Base-by-base conservation (phyloP, 2,888 invertebrate genomes). In the Dicyrtoma fusca region DNA sequence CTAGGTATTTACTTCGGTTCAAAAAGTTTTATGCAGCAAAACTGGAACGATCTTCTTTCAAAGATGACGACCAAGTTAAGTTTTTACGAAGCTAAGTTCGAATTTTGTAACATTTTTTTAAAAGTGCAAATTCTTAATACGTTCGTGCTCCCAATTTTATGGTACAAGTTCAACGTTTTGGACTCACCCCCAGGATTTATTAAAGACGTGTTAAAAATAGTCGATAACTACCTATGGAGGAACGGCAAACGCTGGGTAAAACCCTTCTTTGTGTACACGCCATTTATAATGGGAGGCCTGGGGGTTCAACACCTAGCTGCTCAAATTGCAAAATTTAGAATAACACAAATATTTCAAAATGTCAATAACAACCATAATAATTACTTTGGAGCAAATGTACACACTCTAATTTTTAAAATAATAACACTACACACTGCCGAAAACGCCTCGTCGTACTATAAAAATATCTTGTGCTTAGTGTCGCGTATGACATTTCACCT, bases 1-100 rank as follows among this genome's bases (percentile, higher is more conserved):
- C 64, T 64, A 13, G 64, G 64, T 47, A 64, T 64, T 23, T n/a
- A 49, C 49, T 64, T 49, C 14, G 47, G 64, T n/a, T 23, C 3
- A 1, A 6, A 5, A 8, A 21, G 17, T 13, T 64, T 6, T n/a
- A 64, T 47, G 47, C 1, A 19, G 2, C 42, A 45, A 25, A 64
- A 64, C 64, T 64, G 47, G 49, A 25, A 45, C 1, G 23, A 1
- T 14, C 4, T 49, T 5, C 17, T 23, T 1, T n/a, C 1, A 13
- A 64, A 64, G 47, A 19, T 47, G 1, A 25, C 11, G 8, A 1
- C 14, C 1, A 45, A 42, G 11, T 3, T 42, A 45, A 4, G 1
- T 4, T 62, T 44, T 17, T 62, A 45, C 17, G 11, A 34, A 1
- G 3, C 42, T 1, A 62, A 45, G 62, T 44, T 10, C 13, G 26